Conservation (phyloP, 1,140 invertebrate genomes). For the Scylla paramamosain region DNA sequence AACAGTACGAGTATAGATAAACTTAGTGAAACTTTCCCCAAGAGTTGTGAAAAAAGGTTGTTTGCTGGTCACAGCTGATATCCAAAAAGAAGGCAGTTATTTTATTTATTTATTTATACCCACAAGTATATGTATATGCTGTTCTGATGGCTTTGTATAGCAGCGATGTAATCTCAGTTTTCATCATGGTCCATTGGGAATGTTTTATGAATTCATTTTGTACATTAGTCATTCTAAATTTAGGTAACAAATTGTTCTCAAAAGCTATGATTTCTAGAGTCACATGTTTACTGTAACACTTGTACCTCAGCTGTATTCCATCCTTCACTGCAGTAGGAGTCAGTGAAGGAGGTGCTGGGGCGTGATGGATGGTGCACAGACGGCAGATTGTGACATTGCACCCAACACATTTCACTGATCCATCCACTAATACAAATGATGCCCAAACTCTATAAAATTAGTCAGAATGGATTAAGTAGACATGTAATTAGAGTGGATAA, state of each 20-base stretch:
- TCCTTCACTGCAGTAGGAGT: neutral
- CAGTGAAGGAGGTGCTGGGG: no score
- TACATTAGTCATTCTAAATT: neutral
- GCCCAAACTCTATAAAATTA: no score
- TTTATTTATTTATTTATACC: conserved; percentile 10
- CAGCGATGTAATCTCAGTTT: no score
- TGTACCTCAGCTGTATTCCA: conserved; percentile 1
- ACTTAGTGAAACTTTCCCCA: neutral
- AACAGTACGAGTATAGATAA: neutral
- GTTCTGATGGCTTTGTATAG: neutral
- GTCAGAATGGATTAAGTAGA: no score
- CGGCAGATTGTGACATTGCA: no score
- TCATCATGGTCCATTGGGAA: no score
- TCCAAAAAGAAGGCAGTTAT: neutral
- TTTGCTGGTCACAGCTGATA: neutral
- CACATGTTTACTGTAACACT: neutral
- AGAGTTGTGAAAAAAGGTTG: conserved; percentile 12
- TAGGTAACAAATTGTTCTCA: neutral
- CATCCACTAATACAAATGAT: no score
- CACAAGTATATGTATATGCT: neutral
- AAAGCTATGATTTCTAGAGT: neutral
- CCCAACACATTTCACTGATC: no score
- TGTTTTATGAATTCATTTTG: neutral
- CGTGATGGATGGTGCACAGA: no score
- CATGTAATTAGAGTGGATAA: no score